Percentiles rank a stretch among this genome's conserved stretches.
phyloP scores from a whole-genome alignment of 2,797 vertebrate species.

The Streptopelia turtur region DNA sequence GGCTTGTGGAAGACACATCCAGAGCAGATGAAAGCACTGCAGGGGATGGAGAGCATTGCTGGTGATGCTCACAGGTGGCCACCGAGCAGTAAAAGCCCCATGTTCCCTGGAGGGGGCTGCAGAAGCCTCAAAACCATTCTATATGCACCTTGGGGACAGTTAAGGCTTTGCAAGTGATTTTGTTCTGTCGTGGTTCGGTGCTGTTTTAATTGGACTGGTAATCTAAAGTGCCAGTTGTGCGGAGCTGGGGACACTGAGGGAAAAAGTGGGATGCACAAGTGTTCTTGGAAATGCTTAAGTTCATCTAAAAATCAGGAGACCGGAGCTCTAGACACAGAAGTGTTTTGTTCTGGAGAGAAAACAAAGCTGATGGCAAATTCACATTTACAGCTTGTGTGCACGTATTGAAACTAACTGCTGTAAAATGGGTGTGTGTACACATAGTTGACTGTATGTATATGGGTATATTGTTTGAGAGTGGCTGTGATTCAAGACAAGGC shows the following conservation, averaged over 20 bases:
- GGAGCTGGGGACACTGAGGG: not conserved
- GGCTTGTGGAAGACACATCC: not conserved
- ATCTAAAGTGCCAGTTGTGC: not conserved
- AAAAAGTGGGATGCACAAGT: not conserved
- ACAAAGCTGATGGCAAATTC: not conserved
- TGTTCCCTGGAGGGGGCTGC: not conserved
- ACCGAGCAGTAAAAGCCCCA: accelerated
- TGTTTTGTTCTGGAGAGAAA: not conserved
- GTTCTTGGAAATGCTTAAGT: not conserved
- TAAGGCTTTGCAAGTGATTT: not conserved
- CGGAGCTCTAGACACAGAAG: not conserved
- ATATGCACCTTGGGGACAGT: not conserved
- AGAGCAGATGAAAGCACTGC: not conserved
- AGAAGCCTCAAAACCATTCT: not conserved
- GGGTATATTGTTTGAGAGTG: not conserved
- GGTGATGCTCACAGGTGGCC: not conserved
- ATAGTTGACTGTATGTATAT: accelerated
- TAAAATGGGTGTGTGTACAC: not conserved
- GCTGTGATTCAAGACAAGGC: not conserved
- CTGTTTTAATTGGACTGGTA: not conserved
- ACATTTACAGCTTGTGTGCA: not conserved
- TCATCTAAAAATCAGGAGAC: not conserved
- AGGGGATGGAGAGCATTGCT: not conserved
- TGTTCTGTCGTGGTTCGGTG: not conserved
- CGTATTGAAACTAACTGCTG: not conserved